phyloP scores from a whole-genome alignment of 2,113 vertebrate species.

The Alethe castanea region DNA sequence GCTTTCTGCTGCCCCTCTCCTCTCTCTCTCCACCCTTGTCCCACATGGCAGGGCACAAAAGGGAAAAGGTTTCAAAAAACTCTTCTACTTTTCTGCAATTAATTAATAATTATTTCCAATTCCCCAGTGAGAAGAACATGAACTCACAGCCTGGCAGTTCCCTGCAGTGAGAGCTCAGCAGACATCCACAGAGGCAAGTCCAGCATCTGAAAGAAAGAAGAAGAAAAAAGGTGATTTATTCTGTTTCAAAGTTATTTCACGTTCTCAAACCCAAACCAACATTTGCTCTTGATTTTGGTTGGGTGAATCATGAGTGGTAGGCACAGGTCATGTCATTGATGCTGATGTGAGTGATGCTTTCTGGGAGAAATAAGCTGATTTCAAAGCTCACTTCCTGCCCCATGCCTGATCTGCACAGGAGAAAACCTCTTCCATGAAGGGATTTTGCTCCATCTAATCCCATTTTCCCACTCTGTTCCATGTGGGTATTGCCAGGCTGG shows the following conservation, averaged over 20 bases:
- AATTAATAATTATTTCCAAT: not conserved
- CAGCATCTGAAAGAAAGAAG: not conserved
- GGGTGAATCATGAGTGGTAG: not conserved
- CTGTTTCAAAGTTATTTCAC: not conserved
- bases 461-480: not conserved
- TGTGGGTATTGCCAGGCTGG: not conserved
- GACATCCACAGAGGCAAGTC: not conserved
- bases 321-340: too few species aligned
- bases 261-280: not conserved
- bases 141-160: not conserved
- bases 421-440: not conserved
- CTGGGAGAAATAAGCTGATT: not conserved
- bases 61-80: not conserved
- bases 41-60: rapidly evolving
- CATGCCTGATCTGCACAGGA: not conserved
- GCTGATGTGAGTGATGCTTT: too few species aligned
- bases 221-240: not conserved
- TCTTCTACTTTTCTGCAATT: too few species aligned
- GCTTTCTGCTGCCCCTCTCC: too few species aligned
- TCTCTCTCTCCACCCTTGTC: not conserved
- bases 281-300: not conserved
- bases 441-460: not conserved
- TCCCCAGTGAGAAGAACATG: not conserved
- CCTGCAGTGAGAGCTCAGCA: not conserved
- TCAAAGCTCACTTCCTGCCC: not conserved